Base-by-base conservation (phyloP, 1,140 invertebrate species). In the Drosophila bocki region DNA sequence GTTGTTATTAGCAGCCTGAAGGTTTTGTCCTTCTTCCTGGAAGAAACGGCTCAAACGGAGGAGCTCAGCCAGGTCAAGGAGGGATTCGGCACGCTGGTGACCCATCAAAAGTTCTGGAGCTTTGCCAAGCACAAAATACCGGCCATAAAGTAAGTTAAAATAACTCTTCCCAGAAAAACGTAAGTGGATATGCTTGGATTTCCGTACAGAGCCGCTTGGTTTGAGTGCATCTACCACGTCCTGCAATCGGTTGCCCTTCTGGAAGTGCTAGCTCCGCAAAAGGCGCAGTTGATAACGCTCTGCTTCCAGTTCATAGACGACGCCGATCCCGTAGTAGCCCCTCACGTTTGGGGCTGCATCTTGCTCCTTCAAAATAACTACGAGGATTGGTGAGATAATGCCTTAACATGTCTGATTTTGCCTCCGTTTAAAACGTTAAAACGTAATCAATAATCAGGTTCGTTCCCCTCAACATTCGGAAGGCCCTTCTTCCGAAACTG, bases 81-180 rank as follows among this genome's bases (percentile, higher is more conserved):
- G 7, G 81, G 79, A 9, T 9, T 91, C 15, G 15, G 44, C 0
- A 64, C 63, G 7, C 29, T 92, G n/a, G 22, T 92, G 42, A 53
- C 53, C 1, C 94, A 94, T 86, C 86, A 92, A 32, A 96, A 95
- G 82, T 97, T 97, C 93, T 97, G 96, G 96, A 96, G 96, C 82
- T 94, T 95, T 41, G 90, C 93, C 9, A 95, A 95, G 81, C 93
- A 94, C 78, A 94, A 95, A 86, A 84, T 93, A 45, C 60, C 94
- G 19, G 67, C 93, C 29, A 94, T 96, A 29, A 94, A 90, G 93
- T 92, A 59, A 63, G 71, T 62, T 12, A 37, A 37, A 41, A 11
- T 3, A 29, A 22, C 17, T 7, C 29, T 4, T n/a, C 17, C 7
- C 9, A n/a, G n/a, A 32, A 2, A 33, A 61, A 13, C 6, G 4